Evolutionary conservation across 2,113 vertebrate genomes (phyloP), one percentile per base, ranked within the genome.

Genomic region (Menura novaehollandiae): DNA sequence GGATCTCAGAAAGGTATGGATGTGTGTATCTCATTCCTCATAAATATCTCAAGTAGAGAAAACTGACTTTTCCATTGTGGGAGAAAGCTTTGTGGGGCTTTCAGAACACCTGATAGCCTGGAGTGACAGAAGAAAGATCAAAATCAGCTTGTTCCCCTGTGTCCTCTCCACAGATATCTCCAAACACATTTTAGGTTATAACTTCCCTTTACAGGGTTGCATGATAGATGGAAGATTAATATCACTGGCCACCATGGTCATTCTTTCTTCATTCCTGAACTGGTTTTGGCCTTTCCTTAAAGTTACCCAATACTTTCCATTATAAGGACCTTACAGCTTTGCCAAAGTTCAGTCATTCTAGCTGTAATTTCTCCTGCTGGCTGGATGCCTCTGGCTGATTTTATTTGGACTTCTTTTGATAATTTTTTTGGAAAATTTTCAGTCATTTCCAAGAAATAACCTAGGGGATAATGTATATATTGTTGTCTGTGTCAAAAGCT

Each of bases 231-330:
- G 27, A 79, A 91, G 74, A 91, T 78, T 80, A 90, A 85, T 85
- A 90, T 83, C 94, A 85, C 51, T 91, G 85, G 63, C 81, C 69
- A 85, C 84, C 47, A 64, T 68, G 73, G 44, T 59, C 64, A 88
- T 94, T 95, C 80, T 85, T 88, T 92, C 91, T 89, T 93, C 90
- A 85, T 89, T 80, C 59, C 37, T 94, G 87, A 84, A 84, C 80
- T 37, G 52, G 52, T 74, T 97, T 91, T 96, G 89, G 87, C 84
- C 84, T 89, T 96, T 89, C 21, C 44, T 33, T 87, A 33, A 91
- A 91, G 77, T 95, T 96, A 94, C 76, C 68, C 95, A 97, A 97
- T 88, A 95, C 51, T 95, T 97, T 95, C 96, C 95, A 93, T 94
- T 93, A 88, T 85, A 96, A 88, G 91, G 55, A 71, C 24, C 51